Conservation (phyloP, 2,113 vertebrate species). For the Anoura caudifer region DNA sequence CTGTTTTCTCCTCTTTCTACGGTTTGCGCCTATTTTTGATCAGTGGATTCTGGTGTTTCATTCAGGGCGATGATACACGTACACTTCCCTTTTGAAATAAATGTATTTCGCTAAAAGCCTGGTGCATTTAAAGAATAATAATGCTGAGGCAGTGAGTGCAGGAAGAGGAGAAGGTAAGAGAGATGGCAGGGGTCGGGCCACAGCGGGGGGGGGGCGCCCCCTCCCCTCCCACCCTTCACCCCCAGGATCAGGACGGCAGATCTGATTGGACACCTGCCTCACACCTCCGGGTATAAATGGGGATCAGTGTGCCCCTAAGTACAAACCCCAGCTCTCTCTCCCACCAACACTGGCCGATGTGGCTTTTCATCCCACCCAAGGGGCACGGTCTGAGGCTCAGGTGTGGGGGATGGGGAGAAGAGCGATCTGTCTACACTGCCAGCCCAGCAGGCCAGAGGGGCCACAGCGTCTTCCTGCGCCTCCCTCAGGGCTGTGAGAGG, state of each 20-base stretch:
- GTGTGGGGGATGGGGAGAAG: neutral
- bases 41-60: neutral
- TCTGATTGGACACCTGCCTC: neutral
- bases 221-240: too few relatives aligned
- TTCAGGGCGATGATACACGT: neutral
- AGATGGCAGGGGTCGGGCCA: accelerated
- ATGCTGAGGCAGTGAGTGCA: accelerated
- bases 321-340: too few relatives aligned
- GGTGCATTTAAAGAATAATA: neutral
- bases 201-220: neutral
- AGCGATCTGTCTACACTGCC: accelerated
- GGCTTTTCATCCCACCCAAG: neutral
- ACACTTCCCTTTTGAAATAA: neutral
- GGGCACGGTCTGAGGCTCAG: neutral
- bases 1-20: neutral
- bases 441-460: neutral
- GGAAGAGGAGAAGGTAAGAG: neutral
- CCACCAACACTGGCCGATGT: accelerated
- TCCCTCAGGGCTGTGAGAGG: neutral
- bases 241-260: neutral
- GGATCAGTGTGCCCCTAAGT: accelerated
- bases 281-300: accelerated
- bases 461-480: accelerated
- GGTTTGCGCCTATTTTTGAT: neutral
- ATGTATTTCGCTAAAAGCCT: neutral